Percentiles rank a stretch among this genome's conserved stretches.
Evolutionary conservation across 2,797 vertebrate species (phyloP).

Genomic region (Cygnus olor): DNA sequence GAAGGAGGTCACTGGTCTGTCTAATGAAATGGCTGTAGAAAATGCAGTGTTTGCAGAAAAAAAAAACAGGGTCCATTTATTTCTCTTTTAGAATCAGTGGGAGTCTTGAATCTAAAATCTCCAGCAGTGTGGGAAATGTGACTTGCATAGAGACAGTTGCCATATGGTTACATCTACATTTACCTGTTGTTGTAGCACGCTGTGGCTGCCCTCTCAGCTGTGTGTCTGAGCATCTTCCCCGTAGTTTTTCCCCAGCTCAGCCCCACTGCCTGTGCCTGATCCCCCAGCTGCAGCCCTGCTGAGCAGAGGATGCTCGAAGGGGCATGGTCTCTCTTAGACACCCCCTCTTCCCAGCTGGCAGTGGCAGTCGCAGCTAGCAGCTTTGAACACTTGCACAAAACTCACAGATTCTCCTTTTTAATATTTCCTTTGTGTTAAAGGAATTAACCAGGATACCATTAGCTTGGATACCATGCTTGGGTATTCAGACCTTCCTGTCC

Average conservation of each 20-base stretch:
- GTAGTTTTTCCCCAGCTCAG: background rate
- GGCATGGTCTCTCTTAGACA: background rate
- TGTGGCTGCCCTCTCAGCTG: background rate
- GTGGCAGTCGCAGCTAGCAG: background rate
- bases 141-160: conserved; percentile 15
- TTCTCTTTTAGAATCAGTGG: conserved; percentile 47
- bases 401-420: background rate
- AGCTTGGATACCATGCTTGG: no score
- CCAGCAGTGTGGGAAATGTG: conserved; percentile 47
- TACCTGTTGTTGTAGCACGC: background rate
- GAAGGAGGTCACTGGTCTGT: background rate
- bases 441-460: background rate
- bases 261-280: background rate
- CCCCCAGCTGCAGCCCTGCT: background rate
- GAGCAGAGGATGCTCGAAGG: background rate
- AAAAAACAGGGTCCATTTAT: conserved; percentile 37
- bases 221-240: background rate
- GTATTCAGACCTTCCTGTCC: background rate
- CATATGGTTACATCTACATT: background rate
- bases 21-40: background rate
- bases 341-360: rapidly evolving
- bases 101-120: conserved; percentile 43
- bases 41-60: conserved; percentile 32
- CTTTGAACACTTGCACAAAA: background rate
- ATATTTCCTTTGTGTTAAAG: background rate